Percentiles rank a stretch among this genome's conserved stretches.
Evolutionary conservation across 2,113 vertebrate species (phyloP).

Genomic region (Saccopteryx leptura): DNA sequence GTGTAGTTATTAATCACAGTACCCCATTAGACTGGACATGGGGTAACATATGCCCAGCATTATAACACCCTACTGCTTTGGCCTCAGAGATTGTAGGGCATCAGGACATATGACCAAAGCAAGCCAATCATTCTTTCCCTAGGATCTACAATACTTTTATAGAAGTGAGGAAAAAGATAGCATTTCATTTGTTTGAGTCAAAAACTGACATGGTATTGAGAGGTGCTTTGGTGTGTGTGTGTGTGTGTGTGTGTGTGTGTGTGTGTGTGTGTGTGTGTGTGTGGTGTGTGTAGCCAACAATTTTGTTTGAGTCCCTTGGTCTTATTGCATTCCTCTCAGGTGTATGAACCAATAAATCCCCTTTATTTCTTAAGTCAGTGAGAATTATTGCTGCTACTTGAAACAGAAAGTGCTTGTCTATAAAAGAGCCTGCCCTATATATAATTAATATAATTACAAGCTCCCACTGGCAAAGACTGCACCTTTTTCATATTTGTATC

Average conservation of each 20-base stretch:
- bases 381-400: not conserved
- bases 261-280: not conserved
- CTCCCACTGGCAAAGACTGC: not conserved
- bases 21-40: not conserved
- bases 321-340: not conserved
- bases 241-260: not conserved
- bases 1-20: not conserved
- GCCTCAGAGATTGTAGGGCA: not conserved
- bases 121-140: not conserved
- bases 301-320: not conserved
- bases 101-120: not conserved
- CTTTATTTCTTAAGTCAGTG: not conserved
- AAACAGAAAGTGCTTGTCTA: not conserved
- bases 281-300: not conserved
- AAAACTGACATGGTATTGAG: not conserved
- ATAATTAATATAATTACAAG: not conserved
- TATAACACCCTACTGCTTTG: not conserved
- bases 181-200: not conserved
- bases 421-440: not conserved
- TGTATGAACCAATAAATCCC: not conserved
- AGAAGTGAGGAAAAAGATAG: not conserved
- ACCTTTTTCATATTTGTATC: conserved; percentile 10
- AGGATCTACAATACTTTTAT: not conserved
- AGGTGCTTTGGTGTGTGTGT: not conserved
- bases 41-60: not conserved